Percentiles rank a stretch among this genome's conserved stretches.
Evolutionary conservation across 2,888 invertebrate genomes (phyloP).

Genomic region (Himalopsyche japonica): DNA sequence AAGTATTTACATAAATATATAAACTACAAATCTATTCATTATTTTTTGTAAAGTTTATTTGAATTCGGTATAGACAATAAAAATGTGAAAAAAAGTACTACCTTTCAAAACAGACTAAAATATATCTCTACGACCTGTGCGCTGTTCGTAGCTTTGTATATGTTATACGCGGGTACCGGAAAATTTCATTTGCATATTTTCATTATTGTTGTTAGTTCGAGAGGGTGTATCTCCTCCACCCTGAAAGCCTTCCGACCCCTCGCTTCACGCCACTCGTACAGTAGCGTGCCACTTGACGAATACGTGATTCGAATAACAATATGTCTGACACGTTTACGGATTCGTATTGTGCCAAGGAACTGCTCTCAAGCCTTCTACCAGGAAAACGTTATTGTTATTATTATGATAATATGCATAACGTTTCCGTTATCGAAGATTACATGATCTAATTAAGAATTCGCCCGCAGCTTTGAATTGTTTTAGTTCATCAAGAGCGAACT

Average conservation of each 20-base stretch:
- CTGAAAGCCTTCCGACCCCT: neutral
- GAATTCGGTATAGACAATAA: too few species aligned
- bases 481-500: too few species aligned
- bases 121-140: too few species aligned
- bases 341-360: neutral
- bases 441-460: neutral
- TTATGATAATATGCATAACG: neutral
- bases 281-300: neutral
- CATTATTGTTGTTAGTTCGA: conserved; percentile 19
- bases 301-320: neutral
- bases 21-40: too few species aligned
- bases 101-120: too few species aligned
- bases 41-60: too few species aligned
- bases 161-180: neutral
- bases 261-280: neutral
- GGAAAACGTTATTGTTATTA: neutral
- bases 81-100: too few species aligned
- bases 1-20: too few species aligned
- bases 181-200: conserved; percentile 29
- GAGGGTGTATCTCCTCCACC: neutral
- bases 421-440: neutral
- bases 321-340: neutral
- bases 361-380: neutral
- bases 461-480: neutral
- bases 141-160: neutral